Conservation (phyloP, 2,113 vertebrate genomes). For the Athene noctua region DNA sequence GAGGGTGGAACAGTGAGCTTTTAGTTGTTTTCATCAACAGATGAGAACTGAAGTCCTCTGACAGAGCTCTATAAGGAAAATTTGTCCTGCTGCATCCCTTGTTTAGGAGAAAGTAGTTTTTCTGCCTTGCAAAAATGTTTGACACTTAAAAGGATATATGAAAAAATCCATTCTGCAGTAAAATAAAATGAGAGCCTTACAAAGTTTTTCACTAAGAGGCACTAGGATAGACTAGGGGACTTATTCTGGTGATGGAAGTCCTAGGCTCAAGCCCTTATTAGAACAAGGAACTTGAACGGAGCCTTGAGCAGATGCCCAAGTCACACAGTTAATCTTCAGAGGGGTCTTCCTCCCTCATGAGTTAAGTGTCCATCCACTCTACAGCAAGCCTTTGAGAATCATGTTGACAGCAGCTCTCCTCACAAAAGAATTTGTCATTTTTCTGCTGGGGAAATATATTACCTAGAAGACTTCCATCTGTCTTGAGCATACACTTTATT, state of each 20-base stretch:
- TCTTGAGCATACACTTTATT: slow-evolving; percentile 21
- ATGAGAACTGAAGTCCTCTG: not conserved
- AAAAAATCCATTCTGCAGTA: not conserved
- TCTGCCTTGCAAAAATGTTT: not conserved
- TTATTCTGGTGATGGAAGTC: not conserved
- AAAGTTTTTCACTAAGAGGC: not conserved
- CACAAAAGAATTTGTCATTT: not conserved
- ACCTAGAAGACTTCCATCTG: slow-evolving; percentile 14
- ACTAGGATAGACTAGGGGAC: not conserved
- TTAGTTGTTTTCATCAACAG: not conserved
- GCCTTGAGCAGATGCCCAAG: not conserved
- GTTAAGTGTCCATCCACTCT: not conserved
- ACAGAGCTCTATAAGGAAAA: not conserved
- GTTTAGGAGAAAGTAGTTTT: not conserved
- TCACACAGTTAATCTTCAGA: not conserved
- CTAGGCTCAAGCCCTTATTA: not conserved
- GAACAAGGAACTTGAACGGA: not conserved
- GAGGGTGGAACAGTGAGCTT: not conserved
- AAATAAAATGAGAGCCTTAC: not conserved
- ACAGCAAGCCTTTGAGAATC: not conserved
- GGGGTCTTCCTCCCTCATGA: not conserved
- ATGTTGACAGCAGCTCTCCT: not conserved
- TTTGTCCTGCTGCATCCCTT: not conserved
- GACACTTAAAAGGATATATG: not conserved
- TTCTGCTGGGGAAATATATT: not conserved